Conservation (phyloP, 2,888 invertebrate genomes). For the Stenolophus ochropezus region DNA sequence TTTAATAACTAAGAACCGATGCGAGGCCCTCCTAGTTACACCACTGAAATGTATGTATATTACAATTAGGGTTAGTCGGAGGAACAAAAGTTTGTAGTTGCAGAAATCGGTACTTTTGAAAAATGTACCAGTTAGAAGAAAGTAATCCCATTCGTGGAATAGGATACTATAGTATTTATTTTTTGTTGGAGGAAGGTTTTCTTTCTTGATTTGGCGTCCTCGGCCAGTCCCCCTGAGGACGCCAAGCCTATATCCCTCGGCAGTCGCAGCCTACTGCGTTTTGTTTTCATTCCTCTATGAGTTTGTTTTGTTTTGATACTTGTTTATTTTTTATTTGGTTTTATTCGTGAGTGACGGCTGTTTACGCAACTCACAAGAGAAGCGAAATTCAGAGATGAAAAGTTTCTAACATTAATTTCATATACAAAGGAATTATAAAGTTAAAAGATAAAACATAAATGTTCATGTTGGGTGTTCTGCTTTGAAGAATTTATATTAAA, state of each 20-base stretch:
- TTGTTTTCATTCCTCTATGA: conserved; percentile 22
- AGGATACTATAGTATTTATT: not conserved
- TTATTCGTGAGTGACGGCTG: conserved; percentile 19
- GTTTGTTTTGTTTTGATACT: conserved; percentile 20
- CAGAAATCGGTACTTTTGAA: no score
- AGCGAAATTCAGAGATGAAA: not conserved
- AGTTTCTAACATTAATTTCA: conserved; percentile 8
- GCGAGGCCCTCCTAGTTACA: no score
- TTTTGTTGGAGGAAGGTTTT: not conserved
- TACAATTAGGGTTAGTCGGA: no score
- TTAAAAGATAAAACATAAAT: conserved; percentile 4
- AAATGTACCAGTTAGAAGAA: no score
- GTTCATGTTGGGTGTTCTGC: not conserved
- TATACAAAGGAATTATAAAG: not conserved
- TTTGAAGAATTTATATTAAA: not conserved
- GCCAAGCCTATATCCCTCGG: not conserved
- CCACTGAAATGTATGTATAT: no score
- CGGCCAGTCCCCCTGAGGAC: not conserved
- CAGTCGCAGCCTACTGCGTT: not conserved
- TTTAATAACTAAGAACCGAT: no score
- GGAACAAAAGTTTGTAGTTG: no score
- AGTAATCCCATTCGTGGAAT: not conserved
- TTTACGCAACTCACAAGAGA: not conserved
- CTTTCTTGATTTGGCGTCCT: not conserved
- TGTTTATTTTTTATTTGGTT: conserved; percentile 19